Conservation (phyloP, 2,797 vertebrate species). For the Sebastes aleutianus region DNA sequence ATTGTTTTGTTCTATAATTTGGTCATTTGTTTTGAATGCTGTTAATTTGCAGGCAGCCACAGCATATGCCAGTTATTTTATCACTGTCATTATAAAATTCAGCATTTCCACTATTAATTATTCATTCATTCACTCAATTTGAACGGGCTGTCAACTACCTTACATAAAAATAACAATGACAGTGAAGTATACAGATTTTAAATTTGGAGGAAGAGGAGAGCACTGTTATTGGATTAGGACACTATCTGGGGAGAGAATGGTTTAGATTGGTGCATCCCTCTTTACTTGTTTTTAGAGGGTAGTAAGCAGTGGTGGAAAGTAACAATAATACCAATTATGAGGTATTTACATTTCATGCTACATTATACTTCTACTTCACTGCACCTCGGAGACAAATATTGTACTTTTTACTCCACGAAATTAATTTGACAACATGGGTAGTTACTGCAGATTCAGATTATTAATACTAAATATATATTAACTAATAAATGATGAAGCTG, state of each 20-base stretch:
- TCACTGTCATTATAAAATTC: too few species aligned
- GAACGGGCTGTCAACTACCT: not conserved
- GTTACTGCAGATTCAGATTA: not conserved
- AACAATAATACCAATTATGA: not conserved
- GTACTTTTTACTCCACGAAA: not conserved
- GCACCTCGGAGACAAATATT: not conserved
- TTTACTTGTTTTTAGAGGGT: too few species aligned
- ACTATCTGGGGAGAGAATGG: accelerated
- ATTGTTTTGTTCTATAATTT: not conserved
- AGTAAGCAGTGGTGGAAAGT: not conserved
- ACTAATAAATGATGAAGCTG: not conserved
- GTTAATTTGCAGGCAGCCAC: not conserved
- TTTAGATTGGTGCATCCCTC: accelerated
- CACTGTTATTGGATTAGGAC: too few species aligned
- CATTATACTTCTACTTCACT: not conserved
- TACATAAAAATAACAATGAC: too few species aligned
- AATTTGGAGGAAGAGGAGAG: too few species aligned
- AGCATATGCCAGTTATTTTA: too few species aligned
- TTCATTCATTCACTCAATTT: not conserved
- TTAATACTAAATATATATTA: not conserved
- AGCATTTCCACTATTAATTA: not conserved
- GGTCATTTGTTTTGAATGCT: not conserved
- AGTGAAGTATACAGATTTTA: too few species aligned
- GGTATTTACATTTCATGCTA: not conserved
- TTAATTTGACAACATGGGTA: not conserved